Conservation (phyloP, 1,140 invertebrate species). For the Drosophila tsacasi region DNA sequence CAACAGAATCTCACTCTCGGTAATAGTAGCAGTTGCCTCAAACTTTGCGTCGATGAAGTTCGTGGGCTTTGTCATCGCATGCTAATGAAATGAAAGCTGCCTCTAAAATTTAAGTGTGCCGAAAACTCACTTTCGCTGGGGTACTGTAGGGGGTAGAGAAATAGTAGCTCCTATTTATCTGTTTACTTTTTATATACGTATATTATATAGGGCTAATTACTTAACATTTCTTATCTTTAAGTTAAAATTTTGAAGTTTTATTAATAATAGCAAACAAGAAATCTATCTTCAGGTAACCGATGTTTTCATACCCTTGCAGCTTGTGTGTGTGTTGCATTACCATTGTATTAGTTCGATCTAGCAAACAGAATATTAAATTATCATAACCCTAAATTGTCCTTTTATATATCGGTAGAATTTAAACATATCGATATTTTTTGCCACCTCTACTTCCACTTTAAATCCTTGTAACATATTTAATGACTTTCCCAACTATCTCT, state of each 20-base stretch:
- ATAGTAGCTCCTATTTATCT: no score
- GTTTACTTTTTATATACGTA: not conserved
- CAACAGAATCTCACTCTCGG: slow-evolving; percentile 1
- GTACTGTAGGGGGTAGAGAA: not conserved
- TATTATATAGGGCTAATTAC: not conserved
- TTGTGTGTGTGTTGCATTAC: no score
- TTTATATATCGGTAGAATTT: no score
- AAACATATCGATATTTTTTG: not conserved
- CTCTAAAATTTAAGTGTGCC: slow-evolving; percentile 49
- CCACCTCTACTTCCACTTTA: not conserved
- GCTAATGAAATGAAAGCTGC: slow-evolving; percentile 46
- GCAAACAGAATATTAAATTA: no score
- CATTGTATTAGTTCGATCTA: no score
- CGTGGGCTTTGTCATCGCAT: slow-evolving; percentile 23
- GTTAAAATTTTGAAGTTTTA: no score
- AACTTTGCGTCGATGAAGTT: slow-evolving; percentile 3
- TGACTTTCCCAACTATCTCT: not conserved
- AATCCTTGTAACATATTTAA: not conserved
- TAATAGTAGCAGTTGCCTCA: slow-evolving; percentile 1
- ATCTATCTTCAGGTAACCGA: no score
- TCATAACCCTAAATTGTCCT: no score
- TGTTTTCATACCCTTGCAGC: no score
- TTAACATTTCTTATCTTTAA: not conserved
- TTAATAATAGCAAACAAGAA: no score
- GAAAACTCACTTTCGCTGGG: not conserved